Evolutionary conservation across 2,888 invertebrate species (phyloP).

Genomic region (Phoenoteleia sp.): DNA sequence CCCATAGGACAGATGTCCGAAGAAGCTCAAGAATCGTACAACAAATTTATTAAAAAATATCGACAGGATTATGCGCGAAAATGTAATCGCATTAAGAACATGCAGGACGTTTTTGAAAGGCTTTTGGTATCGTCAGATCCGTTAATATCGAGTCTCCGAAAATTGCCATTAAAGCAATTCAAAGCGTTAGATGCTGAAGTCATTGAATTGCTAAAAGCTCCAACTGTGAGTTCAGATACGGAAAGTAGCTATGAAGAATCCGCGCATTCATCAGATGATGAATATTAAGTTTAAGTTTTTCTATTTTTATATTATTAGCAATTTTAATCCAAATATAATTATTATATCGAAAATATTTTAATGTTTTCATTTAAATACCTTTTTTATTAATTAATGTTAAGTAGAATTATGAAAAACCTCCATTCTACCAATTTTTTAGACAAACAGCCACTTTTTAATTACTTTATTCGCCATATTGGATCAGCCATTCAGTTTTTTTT

Average conservation of each 20-base stretch:
- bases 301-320: neutral
- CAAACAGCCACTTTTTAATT: neutral
- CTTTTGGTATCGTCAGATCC: neutral
- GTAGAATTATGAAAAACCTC: neutral
- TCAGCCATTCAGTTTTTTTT: neutral
- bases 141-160: neutral
- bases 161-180: neutral
- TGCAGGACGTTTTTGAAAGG: neutral
- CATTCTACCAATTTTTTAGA: neutral
- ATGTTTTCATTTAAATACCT: neutral
- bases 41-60: neutral
- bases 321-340: neutral
- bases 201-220: no score
- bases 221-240: no score
- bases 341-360: neutral
- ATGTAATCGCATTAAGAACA: neutral
- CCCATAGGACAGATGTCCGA: no score
- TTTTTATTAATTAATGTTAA: neutral
- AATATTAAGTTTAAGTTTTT: neutral
- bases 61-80: constrained; percentile 1
- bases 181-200: no score
- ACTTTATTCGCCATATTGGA: neutral
- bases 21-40: constrained; percentile 4
- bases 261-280: no score
- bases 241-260: no score